These are phyloP conservation scores for Centropristis striata DNA, from an alignment of 2,113 vertebrate species.

Conservation along the genomic window DNA sequence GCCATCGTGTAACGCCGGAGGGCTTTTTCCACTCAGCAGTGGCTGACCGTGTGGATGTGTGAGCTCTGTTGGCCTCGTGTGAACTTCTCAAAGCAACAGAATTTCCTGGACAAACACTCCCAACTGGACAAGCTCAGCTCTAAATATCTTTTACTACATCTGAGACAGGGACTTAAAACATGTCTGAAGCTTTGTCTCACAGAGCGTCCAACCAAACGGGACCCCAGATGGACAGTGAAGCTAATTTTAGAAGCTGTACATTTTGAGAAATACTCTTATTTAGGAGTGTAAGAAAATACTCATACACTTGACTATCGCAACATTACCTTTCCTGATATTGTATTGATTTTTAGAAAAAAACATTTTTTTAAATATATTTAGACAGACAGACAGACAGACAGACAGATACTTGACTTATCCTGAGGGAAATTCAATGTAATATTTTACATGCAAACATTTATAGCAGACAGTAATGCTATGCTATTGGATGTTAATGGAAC, in stretches of 20 bases:
- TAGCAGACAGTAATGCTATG: too few relatives aligned
- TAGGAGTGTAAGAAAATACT: too few relatives aligned
- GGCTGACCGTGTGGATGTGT: conserved; percentile 40
- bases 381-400: too few relatives aligned
- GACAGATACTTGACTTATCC: too few relatives aligned
- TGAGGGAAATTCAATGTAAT: too few relatives aligned
- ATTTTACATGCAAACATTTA: too few relatives aligned
- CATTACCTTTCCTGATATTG: too few relatives aligned
- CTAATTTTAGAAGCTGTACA: not conserved
- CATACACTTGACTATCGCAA: too few relatives aligned
- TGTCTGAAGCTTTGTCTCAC: not conserved
- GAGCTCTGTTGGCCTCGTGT: conserved; percentile 40
- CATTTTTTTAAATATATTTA: too few relatives aligned
- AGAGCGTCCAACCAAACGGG: too few relatives aligned
- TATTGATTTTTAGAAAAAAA: too few relatives aligned
- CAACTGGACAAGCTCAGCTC: conserved; percentile 13
- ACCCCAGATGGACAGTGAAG: not conserved
- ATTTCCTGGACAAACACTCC: conserved; percentile 29
- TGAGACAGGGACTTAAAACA: not conserved
- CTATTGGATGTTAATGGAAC: too few relatives aligned
- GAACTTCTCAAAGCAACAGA: conserved; percentile 42
- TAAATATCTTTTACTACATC: not conserved
- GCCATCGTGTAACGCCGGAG: conserved; percentile 48
- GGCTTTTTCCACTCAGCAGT: conserved; percentile 66
- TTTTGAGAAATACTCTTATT: not conserved